Conservation (phyloP, 2,113 vertebrate species). For the Corythornis cristatus region DNA sequence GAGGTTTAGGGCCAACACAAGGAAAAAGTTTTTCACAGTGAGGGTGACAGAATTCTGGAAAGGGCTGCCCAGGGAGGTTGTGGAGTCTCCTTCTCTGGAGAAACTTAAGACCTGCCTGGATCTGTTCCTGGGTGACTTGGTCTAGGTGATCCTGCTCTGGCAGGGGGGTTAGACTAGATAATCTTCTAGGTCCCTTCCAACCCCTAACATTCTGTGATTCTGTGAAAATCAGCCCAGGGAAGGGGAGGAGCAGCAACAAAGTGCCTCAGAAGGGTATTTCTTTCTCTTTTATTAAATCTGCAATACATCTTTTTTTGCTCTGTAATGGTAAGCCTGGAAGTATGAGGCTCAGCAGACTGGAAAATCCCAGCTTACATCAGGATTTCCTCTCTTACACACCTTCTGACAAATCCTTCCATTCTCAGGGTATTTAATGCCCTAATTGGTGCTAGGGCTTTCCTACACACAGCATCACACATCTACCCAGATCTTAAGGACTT, state of each 20-base stretch:
- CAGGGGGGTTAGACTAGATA: no score
- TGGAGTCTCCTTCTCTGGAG: no score
- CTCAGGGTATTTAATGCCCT: not conserved
- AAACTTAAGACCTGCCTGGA: no score
- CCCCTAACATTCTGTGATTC: no score
- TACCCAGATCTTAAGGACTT: not conserved
- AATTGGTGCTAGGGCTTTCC: not conserved
- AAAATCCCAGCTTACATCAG: not conserved
- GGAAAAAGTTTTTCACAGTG: no score
- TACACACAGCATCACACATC: fast-evolving
- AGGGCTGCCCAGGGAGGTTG: no score
- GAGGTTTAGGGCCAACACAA: no score
- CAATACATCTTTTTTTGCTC: not conserved
- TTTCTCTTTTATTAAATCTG: not conserved
- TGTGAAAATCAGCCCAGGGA: not conserved
- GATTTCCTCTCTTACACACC: not conserved
- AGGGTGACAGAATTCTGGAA: no score
- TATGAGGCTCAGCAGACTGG: not conserved
- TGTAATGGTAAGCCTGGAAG: not conserved
- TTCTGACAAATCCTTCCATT: not conserved
- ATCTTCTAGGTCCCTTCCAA: no score
- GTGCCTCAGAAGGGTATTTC: not conserved
- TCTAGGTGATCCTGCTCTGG: no score
- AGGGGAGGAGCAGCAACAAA: not conserved
- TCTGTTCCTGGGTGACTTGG: no score